Evolutionary conservation across 1,140 invertebrate species (phyloP).

Genomic region (Drosophila novamexicana): DNA sequence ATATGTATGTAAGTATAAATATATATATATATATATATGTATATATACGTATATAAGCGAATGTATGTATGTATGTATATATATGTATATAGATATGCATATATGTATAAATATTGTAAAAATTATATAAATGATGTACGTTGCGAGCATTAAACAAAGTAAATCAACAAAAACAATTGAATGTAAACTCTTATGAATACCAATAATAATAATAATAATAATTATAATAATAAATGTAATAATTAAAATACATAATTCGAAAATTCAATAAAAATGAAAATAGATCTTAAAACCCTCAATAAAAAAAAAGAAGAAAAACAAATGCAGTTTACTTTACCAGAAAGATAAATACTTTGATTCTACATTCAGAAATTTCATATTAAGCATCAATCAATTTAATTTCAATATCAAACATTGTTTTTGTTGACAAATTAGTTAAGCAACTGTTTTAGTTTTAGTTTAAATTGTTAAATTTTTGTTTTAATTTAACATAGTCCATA

Average conservation of each 20-base stretch:
- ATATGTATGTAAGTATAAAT: conserved; percentile 13
- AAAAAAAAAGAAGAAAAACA: background rate
- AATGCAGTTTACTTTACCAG: background rate
- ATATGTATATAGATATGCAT: conserved; percentile 6
- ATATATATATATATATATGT: conserved; percentile 11
- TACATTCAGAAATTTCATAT: no score
- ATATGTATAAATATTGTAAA: conserved; percentile 44
- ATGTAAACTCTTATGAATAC: conserved; percentile 56
- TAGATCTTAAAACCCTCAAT: conserved; percentile 34
- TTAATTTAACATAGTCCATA: no score
- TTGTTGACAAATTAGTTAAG: no score
- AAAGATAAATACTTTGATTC: no score
- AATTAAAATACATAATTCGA: conserved; percentile 32
- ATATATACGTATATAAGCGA: conserved; percentile 16
- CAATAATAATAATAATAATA: conserved; percentile 26
- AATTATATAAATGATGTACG: conserved; percentile 25
- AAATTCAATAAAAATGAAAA: conserved; percentile 44
- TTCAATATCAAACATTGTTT: no score
- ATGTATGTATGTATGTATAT: conserved; percentile 14
- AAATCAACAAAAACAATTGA: conserved; percentile 32
- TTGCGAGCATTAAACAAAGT: conserved; percentile 32
- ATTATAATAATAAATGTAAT: conserved; percentile 8
- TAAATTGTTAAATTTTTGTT: no score
- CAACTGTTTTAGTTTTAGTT: no score
- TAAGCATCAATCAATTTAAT: no score